Conservation (phyloP, 2,888 invertebrate genomes). For the Linnaemya tessellans region DNA sequence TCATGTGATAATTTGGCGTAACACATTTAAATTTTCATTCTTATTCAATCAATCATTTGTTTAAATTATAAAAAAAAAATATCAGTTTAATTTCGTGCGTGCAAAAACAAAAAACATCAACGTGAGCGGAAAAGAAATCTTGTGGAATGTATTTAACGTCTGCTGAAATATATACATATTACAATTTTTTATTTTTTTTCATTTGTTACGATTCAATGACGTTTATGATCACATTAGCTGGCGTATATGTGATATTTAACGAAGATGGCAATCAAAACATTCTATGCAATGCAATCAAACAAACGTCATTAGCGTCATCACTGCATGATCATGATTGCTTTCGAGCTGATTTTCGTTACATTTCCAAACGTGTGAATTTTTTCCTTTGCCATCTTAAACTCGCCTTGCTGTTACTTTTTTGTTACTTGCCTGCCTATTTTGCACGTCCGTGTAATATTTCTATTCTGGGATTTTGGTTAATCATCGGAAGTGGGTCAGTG, state of each 20-base stretch:
- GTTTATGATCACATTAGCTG: constrained; percentile 4
- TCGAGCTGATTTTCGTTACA: neutral
- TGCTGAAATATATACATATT: neutral
- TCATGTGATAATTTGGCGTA: constrained; percentile 35
- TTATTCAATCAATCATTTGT: constrained; percentile 20
- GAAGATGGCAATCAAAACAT: constrained; percentile 12
- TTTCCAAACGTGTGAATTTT: constrained; percentile 59
- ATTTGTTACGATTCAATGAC: constrained; percentile 13
- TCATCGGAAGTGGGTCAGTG: constrained; percentile 69
- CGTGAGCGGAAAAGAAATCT: neutral
- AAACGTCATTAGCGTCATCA: neutral
- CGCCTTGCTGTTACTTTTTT: neutral
- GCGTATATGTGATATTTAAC: constrained; percentile 25
- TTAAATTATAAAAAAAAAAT: neutral
- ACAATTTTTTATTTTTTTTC: neutral
- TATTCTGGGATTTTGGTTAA: constrained; percentile 60
- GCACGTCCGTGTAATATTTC: constrained; percentile 42
- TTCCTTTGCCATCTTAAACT: constrained; percentile 3
- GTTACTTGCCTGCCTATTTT: constrained; percentile 31
- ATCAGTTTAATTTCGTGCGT: constrained; percentile 9
- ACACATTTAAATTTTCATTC: constrained; percentile 32
- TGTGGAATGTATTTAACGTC: neutral
- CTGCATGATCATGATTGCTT: neutral
- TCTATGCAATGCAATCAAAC: neutral
- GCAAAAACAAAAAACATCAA: constrained; percentile 27